A percentile compares a stretch with the other conserved stretches of the same genome.
Evolutionary conservation across 2,888 invertebrate genomes (phyloP).

Genomic region (Frankliniella intonsa): DNA sequence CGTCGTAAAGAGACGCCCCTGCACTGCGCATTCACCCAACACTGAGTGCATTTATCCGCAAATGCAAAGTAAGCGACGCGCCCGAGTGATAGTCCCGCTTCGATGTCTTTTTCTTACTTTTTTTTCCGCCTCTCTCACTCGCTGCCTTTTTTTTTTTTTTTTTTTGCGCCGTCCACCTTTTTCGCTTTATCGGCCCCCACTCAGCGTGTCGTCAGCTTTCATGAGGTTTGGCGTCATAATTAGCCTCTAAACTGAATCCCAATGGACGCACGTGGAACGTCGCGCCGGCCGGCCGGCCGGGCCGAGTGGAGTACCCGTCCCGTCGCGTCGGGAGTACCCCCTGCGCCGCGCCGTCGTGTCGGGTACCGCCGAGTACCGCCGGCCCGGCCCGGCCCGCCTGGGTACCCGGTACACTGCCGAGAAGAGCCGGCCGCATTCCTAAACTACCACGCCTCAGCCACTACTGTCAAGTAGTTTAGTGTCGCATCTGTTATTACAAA

Average conservation of each 20-base stretch:
- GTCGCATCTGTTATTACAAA: too few relatives aligned
- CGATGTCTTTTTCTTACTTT: not conserved
- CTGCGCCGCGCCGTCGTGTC: too few relatives aligned
- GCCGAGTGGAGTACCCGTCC: too few relatives aligned
- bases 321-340: too few relatives aligned
- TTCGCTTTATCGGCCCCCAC: conserved; percentile 15
- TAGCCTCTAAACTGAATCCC: not conserved
- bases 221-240: conserved; percentile 21
- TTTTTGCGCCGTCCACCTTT: not conserved
- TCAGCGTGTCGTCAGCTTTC: conserved; percentile 7
- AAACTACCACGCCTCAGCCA: not conserved
- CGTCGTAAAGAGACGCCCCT: too few relatives aligned
- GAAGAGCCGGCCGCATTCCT: too few relatives aligned
- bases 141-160: conserved; percentile 22
- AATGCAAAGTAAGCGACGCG: conserved; percentile 1
- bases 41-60: not conserved
- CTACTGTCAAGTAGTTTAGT: not conserved
- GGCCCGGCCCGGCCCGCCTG: too few relatives aligned
- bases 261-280: not conserved
- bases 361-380: too few relatives aligned
- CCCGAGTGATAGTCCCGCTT: not conserved
- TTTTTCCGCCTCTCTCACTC: conserved; percentile 20
- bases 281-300: too few relatives aligned
- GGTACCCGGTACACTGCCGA: too few relatives aligned
- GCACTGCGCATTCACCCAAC: not conserved